phyloP scores from a whole-genome alignment of 2,797 vertebrate species.

The Phrynocephalus forsythii region DNA sequence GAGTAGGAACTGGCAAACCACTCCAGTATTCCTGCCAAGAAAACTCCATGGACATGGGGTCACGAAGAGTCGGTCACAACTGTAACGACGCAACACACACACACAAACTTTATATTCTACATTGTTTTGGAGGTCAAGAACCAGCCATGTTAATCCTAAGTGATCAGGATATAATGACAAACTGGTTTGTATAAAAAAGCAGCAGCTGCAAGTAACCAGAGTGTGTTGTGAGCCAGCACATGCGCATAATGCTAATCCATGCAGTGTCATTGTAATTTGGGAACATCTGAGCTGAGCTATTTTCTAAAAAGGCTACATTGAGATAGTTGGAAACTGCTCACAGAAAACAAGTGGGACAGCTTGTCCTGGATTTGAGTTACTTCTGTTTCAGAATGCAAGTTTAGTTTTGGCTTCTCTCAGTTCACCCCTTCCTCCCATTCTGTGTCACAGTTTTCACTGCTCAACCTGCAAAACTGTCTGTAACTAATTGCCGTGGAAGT shows the following conservation, averaged over 20 bases:
- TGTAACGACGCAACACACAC: neutral
- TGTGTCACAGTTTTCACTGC: neutral
- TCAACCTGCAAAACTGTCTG: conserved; percentile 36
- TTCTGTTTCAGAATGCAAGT: conserved; percentile 43
- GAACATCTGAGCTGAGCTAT: neutral
- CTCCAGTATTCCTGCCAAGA: too few relatives aligned
- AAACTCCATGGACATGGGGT: too few relatives aligned
- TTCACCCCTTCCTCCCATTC: conserved; percentile 31
- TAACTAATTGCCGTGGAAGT: conserved; percentile 34
- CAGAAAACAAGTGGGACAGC: conserved; percentile 1
- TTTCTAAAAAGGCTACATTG: neutral
- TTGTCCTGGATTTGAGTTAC: conserved; percentile 39
- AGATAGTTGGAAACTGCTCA: conserved; percentile 6
- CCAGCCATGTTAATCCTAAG: neutral
- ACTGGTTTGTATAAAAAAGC: neutral
- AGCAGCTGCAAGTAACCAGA: neutral
- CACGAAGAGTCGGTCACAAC: too few relatives aligned
- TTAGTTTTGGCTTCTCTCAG: neutral
- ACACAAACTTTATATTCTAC: neutral
- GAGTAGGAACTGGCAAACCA: neutral
- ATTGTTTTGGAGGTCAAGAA: neutral
- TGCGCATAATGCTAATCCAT: too few relatives aligned
- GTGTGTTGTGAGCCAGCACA: neutral
- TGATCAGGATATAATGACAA: neutral
- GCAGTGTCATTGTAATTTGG: neutral